Percentiles rank a stretch among this genome's conserved stretches.
These are phyloP conservation scores for Luscinia luscinia DNA, from an alignment of 2,797 vertebrate species.

Conservation along the genomic window DNA sequence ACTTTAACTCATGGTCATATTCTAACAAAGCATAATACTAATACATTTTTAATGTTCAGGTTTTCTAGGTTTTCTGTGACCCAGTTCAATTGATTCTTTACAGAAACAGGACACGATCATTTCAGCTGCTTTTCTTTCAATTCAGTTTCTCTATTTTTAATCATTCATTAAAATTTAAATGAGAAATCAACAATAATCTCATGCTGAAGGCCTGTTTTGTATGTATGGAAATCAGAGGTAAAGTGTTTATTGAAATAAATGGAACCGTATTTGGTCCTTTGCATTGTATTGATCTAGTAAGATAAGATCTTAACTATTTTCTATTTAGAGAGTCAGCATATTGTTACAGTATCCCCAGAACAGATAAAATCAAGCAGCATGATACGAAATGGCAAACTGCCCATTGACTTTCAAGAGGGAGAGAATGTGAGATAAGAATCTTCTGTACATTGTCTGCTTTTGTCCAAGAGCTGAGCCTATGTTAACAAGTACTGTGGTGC, in stretches of 20 bases:
- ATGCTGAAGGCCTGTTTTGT: not conserved
- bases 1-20: not conserved
- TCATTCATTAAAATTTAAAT: slow-evolving; percentile 10
- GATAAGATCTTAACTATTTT: slow-evolving; percentile 22
- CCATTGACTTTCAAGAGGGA: not conserved
- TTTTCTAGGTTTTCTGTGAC: slow-evolving; percentile 20
- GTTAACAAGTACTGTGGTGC: not conserved
- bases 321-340: not conserved
- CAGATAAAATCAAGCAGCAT: slow-evolving; percentile 2
- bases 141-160: slow-evolving; percentile 11
- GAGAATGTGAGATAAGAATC: not conserved
- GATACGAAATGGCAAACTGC: not conserved
- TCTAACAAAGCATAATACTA: not conserved
- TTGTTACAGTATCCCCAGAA: not conserved
- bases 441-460: not conserved
- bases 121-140: not conserved
- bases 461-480: not conserved
- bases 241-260: slow-evolving; percentile 10
- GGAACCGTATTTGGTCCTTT: not conserved
- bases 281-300: not conserved
- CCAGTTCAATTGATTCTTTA: not conserved
- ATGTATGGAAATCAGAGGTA: not conserved
- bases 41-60: slow-evolving; percentile 27
- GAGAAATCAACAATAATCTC: slow-evolving; percentile 3
- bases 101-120: not conserved